Base-by-base conservation (phyloP, 2,888 invertebrate species). In the Mythimna ferrago region DNA sequence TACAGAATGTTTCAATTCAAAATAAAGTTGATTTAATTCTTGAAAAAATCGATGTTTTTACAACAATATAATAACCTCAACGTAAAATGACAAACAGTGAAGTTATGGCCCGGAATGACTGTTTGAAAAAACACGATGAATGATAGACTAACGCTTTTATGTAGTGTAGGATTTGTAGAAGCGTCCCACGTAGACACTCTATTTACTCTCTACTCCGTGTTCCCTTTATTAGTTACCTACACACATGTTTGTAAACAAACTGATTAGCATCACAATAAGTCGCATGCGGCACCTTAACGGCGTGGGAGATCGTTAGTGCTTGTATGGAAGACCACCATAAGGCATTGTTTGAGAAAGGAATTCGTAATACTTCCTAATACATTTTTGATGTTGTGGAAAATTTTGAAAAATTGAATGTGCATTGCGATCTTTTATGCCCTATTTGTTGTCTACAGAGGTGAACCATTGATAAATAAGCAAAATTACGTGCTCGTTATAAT, bases 291-390 rank as follows among this genome's bases (percentile, higher is more conserved):
- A 60, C 72, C 73, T 65, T 76, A 71, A 64, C 7, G 48, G 64
- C 57, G 75, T 75, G 58, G 73, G 9, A 60, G 74, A 77, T 80
- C 80, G 76, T 87, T 86, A 85, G 63, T 35, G n/a, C 69, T 48
- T 67, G 35, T 83, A 84, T 72, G 78, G 84, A 4, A 51, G 86
- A 87, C 87, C 87, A 86, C 87, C 86, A 53, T 73, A 69, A 65
- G 11, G 60, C 53, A 74, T 77, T 76, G 73, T 80, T 60, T 80
- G 26, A 56, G 61, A 80, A 44, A 65, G 64, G 69, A 71, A 82
- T 83, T 70, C 64, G 14, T 81, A 69, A 56, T 69, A 78, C 63
- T 69, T 73, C 67, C 67, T 19, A 56, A 62, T 19, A 54, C 6
- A 35, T 44, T 51, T 51, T 58, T 32, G 26, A n/a, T 21, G 58